Conservation (phyloP, 2,113 vertebrate species). For the Heloderma charlesbogerti region DNA sequence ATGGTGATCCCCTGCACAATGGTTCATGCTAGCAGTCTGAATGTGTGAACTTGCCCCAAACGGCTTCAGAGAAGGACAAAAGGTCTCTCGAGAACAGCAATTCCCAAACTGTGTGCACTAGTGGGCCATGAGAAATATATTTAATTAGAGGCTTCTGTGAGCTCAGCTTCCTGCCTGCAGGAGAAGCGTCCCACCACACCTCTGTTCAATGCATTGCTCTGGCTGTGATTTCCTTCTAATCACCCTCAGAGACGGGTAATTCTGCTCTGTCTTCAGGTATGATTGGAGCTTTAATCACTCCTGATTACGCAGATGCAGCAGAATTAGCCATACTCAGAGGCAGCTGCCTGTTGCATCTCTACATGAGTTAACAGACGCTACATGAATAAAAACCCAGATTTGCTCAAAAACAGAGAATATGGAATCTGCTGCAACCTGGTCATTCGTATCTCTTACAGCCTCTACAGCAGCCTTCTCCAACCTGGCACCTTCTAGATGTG, state of each 20-base stretch:
- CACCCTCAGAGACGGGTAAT: background rate
- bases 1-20: background rate
- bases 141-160: background rate
- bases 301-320: background rate
- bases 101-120: background rate
- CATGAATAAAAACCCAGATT: too few relatives aligned
- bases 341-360: background rate
- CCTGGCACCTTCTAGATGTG: background rate
- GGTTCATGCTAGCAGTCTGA: background rate
- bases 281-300: background rate
- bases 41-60: background rate
- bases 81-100: too few relatives aligned
- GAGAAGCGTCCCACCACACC: too few relatives aligned
- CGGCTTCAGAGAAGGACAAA: background rate
- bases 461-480: background rate
- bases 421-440: background rate
- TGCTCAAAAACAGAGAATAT: background rate
- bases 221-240: background rate
- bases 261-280: background rate
- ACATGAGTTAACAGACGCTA: too few relatives aligned
- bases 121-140: background rate
- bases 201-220: too few relatives aligned
- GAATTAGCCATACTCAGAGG: background rate
- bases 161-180: too few relatives aligned
- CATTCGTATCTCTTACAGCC: background rate